Evolutionary conservation across 2,113 vertebrate species (phyloP).

Genomic region (Arvicanthis niloticus): DNA sequence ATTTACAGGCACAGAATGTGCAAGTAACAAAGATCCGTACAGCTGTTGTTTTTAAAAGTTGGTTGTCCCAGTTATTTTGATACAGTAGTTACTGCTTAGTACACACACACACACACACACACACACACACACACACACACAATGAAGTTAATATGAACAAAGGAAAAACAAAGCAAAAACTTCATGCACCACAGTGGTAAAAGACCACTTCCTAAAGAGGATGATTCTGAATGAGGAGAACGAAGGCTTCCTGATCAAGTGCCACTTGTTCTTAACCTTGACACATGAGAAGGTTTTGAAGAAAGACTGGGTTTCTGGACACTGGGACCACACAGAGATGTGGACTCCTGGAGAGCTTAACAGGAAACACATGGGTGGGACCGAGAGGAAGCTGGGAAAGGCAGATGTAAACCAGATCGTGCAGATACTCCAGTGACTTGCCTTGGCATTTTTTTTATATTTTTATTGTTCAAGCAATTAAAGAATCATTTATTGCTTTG

Average conservation of each 20-base stretch:
- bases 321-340: slow-evolving; percentile 30
- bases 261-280: slow-evolving; percentile 30
- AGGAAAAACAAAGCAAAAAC: neutral
- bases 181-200: neutral
- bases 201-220: neutral
- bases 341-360: neutral
- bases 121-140: neutral
- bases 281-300: slow-evolving; percentile 13
- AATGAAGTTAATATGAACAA: neutral
- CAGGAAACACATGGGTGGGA: neutral
- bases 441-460: neutral
- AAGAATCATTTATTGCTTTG: slow-evolving; percentile 22
- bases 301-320: neutral
- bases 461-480: slow-evolving; percentile 33
- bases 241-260: neutral
- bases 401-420: slow-evolving; percentile 9
- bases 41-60: neutral
- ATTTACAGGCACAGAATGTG: neutral
- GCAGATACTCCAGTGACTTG: neutral
- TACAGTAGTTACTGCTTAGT: neutral
- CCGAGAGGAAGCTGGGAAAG: neutral
- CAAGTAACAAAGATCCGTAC: neutral
- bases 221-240: neutral
- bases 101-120: neutral
- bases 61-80: neutral